Evolutionary conservation across 2,797 vertebrate species (phyloP).

Genomic region (Cynopterus sphinx): DNA sequence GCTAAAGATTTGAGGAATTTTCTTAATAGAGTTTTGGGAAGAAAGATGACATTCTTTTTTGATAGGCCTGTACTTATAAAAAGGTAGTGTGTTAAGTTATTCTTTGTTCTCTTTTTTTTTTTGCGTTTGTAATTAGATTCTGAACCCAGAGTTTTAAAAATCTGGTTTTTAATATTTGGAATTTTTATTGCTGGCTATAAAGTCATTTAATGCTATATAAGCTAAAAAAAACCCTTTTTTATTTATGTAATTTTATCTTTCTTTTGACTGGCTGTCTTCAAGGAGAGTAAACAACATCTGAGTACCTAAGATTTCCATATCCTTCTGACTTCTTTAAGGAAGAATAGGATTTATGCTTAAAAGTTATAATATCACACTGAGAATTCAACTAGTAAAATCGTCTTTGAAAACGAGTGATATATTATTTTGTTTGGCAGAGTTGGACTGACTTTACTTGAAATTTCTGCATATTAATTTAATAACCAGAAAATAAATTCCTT

Average conservation of each 20-base stretch:
- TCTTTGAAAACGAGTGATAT: background rate
- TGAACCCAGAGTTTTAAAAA: background rate
- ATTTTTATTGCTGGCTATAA: background rate
- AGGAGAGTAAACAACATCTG: background rate
- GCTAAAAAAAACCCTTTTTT: background rate
- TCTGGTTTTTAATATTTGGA: background rate
- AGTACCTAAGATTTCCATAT: background rate
- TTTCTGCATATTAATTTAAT: background rate
- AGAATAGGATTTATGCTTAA: background rate
- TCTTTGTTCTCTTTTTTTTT: background rate
- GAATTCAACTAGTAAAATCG: background rate
- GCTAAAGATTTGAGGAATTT: background rate
- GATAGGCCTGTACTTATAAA: background rate
- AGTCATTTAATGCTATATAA: background rate
- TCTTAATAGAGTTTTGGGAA: background rate
- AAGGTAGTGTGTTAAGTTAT: background rate
- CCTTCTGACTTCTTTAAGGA: background rate
- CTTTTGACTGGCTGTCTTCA: background rate
- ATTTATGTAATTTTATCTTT: conserved; percentile 28
- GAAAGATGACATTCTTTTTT: background rate
- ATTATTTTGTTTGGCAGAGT: background rate
- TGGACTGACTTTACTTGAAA: background rate
- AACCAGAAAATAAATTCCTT: background rate
- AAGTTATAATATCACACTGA: background rate
- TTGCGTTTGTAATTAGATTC: background rate